Conservation (phyloP, 1,140 invertebrate genomes). For the Heliconius himera region DNA sequence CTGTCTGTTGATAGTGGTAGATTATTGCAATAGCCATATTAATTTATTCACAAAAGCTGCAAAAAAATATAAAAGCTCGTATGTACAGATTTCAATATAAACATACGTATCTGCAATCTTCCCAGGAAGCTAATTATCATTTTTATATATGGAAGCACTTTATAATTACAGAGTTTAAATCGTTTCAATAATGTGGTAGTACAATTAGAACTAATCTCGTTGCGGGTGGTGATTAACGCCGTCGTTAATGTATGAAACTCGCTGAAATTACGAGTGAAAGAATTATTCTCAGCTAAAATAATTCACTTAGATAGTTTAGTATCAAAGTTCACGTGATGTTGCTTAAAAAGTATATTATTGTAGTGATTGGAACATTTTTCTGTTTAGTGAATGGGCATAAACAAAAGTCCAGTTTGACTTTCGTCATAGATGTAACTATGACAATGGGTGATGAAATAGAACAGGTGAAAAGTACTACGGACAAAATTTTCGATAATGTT, state of each 20-base stretch:
- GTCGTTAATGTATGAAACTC: background rate
- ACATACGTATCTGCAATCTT: background rate
- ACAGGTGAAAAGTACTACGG: constrained; percentile 45
- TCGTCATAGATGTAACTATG: constrained; percentile 59
- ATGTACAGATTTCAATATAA: too few relatives aligned
- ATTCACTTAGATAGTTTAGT: background rate
- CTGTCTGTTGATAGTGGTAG: too few relatives aligned
- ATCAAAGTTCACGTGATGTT: background rate
- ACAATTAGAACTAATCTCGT: background rate
- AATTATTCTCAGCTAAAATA: background rate
- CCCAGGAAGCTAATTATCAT: constrained; percentile 3
- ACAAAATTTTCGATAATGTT: constrained; percentile 55
- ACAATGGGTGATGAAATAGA: constrained; percentile 61
- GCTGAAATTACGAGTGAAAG: background rate
- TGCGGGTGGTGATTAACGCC: background rate
- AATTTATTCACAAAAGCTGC: too few relatives aligned
- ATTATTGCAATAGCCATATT: too few relatives aligned
- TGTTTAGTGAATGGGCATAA: constrained; percentile 19
- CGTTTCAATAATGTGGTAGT: background rate
- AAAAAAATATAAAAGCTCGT: too few relatives aligned
- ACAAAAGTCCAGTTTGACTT: constrained; percentile 47
- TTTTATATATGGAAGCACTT: background rate
- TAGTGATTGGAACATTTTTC: background rate
- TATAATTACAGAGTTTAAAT: background rate
- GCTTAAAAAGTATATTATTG: background rate